phyloP scores from a whole-genome alignment of 2,797 vertebrate genomes.

The Spea hammondii region DNA sequence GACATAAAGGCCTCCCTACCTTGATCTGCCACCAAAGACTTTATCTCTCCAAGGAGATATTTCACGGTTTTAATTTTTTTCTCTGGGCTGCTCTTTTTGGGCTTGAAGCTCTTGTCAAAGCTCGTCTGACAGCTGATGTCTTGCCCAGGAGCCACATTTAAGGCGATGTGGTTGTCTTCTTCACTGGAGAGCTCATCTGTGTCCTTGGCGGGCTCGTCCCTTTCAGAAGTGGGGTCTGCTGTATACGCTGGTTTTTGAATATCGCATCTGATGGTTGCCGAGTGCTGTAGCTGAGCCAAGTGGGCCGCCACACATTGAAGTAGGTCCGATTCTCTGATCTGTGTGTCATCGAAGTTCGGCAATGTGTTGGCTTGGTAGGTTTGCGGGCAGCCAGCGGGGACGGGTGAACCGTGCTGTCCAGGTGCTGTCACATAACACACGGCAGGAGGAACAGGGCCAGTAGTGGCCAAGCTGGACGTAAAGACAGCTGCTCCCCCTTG shows the following conservation, averaged over 20 bases:
- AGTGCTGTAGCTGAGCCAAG: constrained; percentile 61
- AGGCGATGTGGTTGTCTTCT: constrained; percentile 51
- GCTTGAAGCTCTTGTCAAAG: constrained; percentile 57
- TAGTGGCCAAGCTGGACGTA: constrained; percentile 22
- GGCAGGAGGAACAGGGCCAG: constrained; percentile 35
- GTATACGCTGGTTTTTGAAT: constrained; percentile 25
- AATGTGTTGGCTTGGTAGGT: constrained; percentile 51
- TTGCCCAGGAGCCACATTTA: constrained; percentile 51
- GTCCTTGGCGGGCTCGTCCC: constrained; percentile 54
- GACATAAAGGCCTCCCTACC: constrained; percentile 56
- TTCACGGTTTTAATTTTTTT: constrained; percentile 69
- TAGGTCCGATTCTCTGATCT: constrained; percentile 63
- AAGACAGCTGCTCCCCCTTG: constrained; percentile 47
- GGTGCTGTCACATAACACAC: constrained; percentile 22
- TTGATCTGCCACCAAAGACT: constrained; percentile 66
- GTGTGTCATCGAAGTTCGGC: constrained; percentile 51
- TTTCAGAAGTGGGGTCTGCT: constrained; percentile 39
- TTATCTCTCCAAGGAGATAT: constrained; percentile 79
- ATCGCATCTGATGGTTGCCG: constrained; percentile 24
- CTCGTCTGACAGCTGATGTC: constrained; percentile 59
- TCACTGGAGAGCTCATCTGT: constrained; percentile 56
- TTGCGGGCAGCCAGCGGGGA: constrained; percentile 40
- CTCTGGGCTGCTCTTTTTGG: constrained; percentile 56
- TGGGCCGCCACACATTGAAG: constrained; percentile 64
- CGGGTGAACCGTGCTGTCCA: constrained; percentile 33